A percentile compares a stretch with the other conserved stretches of the same genome.
These are phyloP conservation scores for Mystacornis crossleyi DNA, from an alignment of 2,113 vertebrate species.

Conservation along the genomic window DNA sequence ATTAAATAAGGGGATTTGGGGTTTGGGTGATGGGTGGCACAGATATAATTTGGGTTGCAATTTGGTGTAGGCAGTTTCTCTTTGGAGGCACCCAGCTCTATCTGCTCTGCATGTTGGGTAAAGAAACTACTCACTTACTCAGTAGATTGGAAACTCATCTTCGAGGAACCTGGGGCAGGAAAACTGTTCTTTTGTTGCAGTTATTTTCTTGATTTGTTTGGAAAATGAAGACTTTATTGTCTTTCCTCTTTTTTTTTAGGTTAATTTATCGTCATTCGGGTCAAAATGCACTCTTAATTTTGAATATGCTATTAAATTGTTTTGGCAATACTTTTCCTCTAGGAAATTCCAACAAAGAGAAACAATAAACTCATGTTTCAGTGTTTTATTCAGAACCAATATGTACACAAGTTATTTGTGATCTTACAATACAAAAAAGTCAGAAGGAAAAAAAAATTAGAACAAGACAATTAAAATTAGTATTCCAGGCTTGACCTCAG, in stretches of 20 bases:
- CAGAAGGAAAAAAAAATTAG: neutral
- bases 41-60: too few species aligned
- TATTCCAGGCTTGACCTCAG: neutral
- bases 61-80: too few species aligned
- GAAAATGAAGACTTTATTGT: neutral
- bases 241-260: neutral
- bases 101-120: too few species aligned
- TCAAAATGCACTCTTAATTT: conserved; percentile 19
- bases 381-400: conserved; percentile 4
- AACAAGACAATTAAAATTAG: conserved; percentile 5
- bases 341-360: conserved; percentile 4
- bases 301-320: conserved; percentile 30
- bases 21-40: too few species aligned
- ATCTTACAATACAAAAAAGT: neutral
- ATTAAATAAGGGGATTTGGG: too few species aligned
- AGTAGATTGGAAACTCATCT: too few species aligned
- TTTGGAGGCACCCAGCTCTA: too few species aligned
- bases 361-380: conserved; percentile 23
- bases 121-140: too few species aligned
- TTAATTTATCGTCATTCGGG: conserved; percentile 6
- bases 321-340: conserved; percentile 23
- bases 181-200: neutral
- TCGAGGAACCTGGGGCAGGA: too few species aligned
- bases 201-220: conserved; percentile 4
- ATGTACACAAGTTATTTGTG: conserved; percentile 2